phyloP scores from a whole-genome alignment of 1,140 invertebrate genomes.

The Glossosoma conforme region DNA sequence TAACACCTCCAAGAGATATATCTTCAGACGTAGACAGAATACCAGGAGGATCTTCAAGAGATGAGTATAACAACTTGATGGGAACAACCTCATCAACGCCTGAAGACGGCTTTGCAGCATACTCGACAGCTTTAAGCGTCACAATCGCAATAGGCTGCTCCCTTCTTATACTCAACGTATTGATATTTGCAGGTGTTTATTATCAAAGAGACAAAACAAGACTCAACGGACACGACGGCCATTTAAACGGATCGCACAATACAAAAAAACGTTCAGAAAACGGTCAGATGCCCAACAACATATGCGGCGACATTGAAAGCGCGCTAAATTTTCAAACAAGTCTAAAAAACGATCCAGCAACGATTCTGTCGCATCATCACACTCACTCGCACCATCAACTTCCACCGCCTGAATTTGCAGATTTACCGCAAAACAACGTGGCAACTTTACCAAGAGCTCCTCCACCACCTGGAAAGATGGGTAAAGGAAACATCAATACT shows the following conservation, averaged over 20 bases:
- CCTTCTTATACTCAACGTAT: slow-evolving; percentile 81
- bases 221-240: slow-evolving; percentile 55
- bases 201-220: slow-evolving; percentile 85
- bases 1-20: slow-evolving; percentile 19
- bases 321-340: slow-evolving; percentile 59
- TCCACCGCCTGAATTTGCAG: slow-evolving; percentile 71
- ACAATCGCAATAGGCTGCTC: slow-evolving; percentile 94
- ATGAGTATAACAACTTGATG: slow-evolving; percentile 34
- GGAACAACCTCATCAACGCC: slow-evolving; percentile 55
- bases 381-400: slow-evolving; percentile 69
- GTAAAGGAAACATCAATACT: slow-evolving; percentile 53
- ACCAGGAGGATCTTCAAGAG: slow-evolving; percentile 33
- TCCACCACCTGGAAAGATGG: slow-evolving; percentile 68
- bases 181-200: slow-evolving; percentile 91
- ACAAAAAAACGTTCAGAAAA: slow-evolving; percentile 75
- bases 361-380: slow-evolving; percentile 61
- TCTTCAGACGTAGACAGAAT: no score
- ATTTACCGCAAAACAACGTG: slow-evolving; percentile 64
- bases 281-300: slow-evolving; percentile 78
- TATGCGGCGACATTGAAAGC: slow-evolving; percentile 70
- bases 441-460: slow-evolving; percentile 62
- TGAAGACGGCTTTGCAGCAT: slow-evolving; percentile 80
- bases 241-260: slow-evolving; percentile 47
- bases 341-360: slow-evolving; percentile 60
- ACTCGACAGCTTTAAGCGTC: slow-evolving; percentile 82